Evolutionary conservation across 2,797 vertebrate genomes (phyloP), one percentile per base, ranked within the genome.

Genomic region (Ficedula albicollis): DNA sequence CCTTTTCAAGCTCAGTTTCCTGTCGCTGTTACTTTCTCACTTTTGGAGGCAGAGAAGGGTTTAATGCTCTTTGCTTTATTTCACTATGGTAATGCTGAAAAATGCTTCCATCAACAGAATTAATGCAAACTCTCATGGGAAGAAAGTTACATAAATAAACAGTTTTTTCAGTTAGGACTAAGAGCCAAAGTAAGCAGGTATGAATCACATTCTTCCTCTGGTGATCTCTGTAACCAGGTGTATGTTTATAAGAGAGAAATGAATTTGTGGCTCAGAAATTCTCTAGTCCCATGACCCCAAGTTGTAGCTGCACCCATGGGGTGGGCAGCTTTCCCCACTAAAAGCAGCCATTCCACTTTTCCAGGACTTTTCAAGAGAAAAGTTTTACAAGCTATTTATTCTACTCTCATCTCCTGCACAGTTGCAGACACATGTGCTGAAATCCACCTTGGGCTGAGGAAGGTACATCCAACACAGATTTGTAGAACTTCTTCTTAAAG

Each of bases 61-160:
- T 59, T 60, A 54, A 70, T 3, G 29, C 75, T 84, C 88, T 62
- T 43, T 72, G 76, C 70, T 87, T 67, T 58, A 29, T 89, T 93
- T 84, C 55, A 15, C 64, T 46, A 63, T 39, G 0, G 0, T 76
- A 82, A 93, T n/a, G 59, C 56, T 90, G 88, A 92, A 92, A 84
- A 96, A 95, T 63, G 74, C 41, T 91, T 75, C 77, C 90, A 73
- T 72, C 80, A 55, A 76, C 55, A 82, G 90, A 86, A 93, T 87
- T 84, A 93, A 95, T 74, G 75, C 55, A 69, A 93, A 84, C n/a
- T 89, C 75, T 64, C 52, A 18, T 51, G 75, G 64, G 46, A 79
- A 64, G 38, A 75, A 93, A 92, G 75, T 73, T 82, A 84, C 68
- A 69, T 70, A 87, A 90, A 83, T 67, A 84, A 84, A 85, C 36